phyloP scores from a whole-genome alignment of 2,888 invertebrate species.

The Rotaria socialis region DNA sequence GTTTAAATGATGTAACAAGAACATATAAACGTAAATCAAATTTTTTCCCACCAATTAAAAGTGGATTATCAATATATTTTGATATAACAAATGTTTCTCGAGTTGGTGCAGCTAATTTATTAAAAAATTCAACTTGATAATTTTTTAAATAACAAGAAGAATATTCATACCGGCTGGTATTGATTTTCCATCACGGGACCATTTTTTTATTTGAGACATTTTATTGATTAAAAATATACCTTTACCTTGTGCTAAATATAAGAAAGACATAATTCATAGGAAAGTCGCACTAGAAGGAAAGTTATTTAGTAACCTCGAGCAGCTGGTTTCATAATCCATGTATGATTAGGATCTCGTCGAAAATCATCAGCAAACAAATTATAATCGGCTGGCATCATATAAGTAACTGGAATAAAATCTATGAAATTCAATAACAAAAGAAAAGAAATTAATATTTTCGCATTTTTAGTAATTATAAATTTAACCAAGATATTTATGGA shows the following conservation, averaged over 20 bases:
- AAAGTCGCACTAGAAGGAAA: neutral
- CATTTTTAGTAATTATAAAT: neutral
- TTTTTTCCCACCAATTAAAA: conserved; percentile 89
- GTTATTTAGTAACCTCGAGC: conserved; percentile 68
- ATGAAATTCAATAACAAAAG: conserved; percentile 28
- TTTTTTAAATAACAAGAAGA: neutral
- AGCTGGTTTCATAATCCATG: conserved; percentile 96
- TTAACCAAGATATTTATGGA: conserved; percentile 58
- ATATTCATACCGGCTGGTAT: neutral
- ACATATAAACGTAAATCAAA: conserved; percentile 88
- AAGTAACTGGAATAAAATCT: conserved; percentile 88
- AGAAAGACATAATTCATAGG: neutral
- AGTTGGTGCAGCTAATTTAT: conserved; percentile 48
- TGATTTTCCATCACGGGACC: conserved; percentile 56
- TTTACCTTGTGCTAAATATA: conserved; percentile 64
- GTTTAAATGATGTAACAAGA: conserved; percentile 84
- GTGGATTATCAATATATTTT: conserved; percentile 89
- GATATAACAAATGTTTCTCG: conserved; percentile 77
- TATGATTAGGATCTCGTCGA: conserved; percentile 82
- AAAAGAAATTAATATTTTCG: neutral
- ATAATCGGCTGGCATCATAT: conserved; percentile 87
- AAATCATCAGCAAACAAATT: conserved; percentile 95
- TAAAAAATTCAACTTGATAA: too few relatives aligned
- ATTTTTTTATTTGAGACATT: conserved; percentile 77
- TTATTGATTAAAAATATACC: conserved; percentile 90